Evolutionary conservation across 2,797 vertebrate species (phyloP).

Genomic region (Luscinia megarhynchos): DNA sequence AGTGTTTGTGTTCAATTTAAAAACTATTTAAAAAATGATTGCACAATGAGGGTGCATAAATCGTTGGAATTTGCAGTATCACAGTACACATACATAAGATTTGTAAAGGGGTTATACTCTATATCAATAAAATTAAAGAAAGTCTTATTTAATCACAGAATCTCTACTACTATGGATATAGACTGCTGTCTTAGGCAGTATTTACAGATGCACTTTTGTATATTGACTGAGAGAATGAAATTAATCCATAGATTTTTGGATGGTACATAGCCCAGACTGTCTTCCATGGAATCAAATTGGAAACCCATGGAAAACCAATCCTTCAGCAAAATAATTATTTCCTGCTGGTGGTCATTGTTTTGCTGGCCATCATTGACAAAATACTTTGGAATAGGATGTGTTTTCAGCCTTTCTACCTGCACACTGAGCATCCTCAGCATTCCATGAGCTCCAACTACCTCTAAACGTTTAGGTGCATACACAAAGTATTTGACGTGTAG

Average conservation of each 20-base stretch:
- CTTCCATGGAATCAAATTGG: neutral
- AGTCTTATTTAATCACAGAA: neutral
- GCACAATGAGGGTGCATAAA: neutral
- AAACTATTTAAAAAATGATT: neutral
- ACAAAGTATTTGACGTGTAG: neutral
- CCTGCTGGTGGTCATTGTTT: rapidly evolving
- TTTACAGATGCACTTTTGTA: neutral
- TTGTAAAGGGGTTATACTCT: neutral
- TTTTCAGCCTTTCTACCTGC: neutral
- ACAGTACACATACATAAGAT: neutral
- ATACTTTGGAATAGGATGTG: neutral
- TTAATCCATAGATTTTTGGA: neutral
- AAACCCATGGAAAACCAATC: neutral
- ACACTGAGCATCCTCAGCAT: neutral
- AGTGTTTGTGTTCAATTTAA: neutral
- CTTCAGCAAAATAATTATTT: neutral
- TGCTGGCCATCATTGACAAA: neutral
- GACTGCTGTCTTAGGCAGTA: neutral
- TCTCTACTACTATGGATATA: neutral
- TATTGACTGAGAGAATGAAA: neutral
- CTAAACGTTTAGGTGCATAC: neutral
- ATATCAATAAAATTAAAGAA: conserved; percentile 10
- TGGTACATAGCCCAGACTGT: neutral
- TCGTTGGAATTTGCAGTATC: neutral
- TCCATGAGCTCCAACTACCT: neutral